Conservation (phyloP, 2,888 invertebrate species). For the Dicycla oo region DNA sequence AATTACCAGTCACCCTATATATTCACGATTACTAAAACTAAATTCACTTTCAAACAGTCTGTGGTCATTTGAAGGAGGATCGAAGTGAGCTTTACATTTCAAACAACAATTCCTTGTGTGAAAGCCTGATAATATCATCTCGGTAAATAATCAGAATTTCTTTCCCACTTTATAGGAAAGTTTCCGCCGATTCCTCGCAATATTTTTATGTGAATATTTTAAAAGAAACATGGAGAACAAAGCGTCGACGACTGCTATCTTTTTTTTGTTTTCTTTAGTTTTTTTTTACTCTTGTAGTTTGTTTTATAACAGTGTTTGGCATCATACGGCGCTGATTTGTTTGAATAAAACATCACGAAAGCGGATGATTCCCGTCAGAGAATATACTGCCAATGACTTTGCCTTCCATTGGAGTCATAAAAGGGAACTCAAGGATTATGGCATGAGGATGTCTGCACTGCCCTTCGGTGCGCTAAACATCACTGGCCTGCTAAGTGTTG, state of each 20-base stretch:
- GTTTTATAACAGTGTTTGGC: slow-evolving; percentile 25
- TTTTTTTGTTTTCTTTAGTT: slow-evolving; percentile 2
- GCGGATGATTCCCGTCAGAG: background rate
- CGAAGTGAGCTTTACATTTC: too few relatives aligned
- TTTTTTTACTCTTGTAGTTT: slow-evolving; percentile 17
- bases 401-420: background rate
- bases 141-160: background rate
- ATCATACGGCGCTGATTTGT: slow-evolving; percentile 20
- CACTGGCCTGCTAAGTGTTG: background rate
- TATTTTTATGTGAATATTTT: slow-evolving; percentile 53
- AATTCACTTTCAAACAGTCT: background rate
- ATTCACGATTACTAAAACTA: background rate
- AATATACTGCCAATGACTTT: background rate
- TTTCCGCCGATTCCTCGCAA: slow-evolving; percentile 18
- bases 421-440: background rate
- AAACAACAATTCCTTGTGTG: background rate
- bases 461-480: background rate
- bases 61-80: background rate
- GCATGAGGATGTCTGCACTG: background rate
- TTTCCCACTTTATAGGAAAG: slow-evolving; percentile 12
- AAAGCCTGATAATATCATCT: background rate
- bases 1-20: background rate
- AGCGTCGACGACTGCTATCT: slow-evolving; percentile 12
- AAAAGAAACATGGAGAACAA: slow-evolving; percentile 22
- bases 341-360: slow-evolving; percentile 23